phyloP scores from a whole-genome alignment of 2,888 invertebrate genomes.

The Oscheius sp. region DNA sequence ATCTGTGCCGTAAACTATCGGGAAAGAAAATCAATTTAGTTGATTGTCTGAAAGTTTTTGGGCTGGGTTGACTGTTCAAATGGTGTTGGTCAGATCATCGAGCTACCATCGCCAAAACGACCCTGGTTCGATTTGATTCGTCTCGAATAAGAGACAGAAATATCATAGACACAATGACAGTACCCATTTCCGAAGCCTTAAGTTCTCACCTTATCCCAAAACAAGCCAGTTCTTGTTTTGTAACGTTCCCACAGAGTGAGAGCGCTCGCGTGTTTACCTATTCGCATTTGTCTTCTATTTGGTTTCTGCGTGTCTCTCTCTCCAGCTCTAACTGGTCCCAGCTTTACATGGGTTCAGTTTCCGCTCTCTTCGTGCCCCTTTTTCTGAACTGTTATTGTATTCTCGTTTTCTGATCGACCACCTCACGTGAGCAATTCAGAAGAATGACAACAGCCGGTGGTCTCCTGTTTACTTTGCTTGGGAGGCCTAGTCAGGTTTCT shows the following conservation, averaged over 20 bases:
- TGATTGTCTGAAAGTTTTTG: too few species aligned
- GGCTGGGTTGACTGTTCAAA: too few species aligned
- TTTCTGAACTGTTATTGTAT: background rate
- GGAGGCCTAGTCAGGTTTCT: background rate
- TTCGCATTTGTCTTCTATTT: conserved; percentile 26
- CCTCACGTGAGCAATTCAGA: background rate
- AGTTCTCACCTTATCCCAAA: too few species aligned
- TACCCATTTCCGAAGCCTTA: too few species aligned
- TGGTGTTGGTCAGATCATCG: too few species aligned
- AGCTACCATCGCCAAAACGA: too few species aligned
- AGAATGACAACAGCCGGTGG: background rate
- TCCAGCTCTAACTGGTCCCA: conserved; percentile 15
- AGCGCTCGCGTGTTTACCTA: background rate
- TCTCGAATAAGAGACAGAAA: background rate
- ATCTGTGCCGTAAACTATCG: background rate
- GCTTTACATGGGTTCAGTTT: background rate
- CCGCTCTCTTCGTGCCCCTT: background rate
- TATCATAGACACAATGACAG: too few species aligned
- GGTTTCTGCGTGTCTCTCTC: background rate
- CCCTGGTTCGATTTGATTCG: background rate
- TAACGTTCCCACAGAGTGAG: too few species aligned
- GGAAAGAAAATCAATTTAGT: background rate
- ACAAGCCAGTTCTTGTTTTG: too few species aligned
- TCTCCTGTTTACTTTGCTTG: background rate
- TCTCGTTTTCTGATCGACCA: too few species aligned